Base-by-base conservation (phyloP, 2,888 invertebrate species). In the Mallateleia sp. region DNA sequence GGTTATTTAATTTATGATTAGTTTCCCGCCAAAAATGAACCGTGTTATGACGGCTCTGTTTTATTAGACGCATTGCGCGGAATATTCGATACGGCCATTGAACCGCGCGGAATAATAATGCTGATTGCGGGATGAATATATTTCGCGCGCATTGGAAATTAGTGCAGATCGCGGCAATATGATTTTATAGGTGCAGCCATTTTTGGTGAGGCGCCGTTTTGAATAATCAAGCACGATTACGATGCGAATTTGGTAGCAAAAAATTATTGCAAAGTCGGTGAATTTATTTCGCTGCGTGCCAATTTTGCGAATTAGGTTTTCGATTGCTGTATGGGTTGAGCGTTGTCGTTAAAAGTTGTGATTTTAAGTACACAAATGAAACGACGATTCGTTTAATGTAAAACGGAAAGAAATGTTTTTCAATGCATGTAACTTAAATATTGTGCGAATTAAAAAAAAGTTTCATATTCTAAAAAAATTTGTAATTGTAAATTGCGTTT, bases 41-140 rank as follows among this genome's bases (percentile, higher is more conserved):
- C 45, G 52, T 32, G 69, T 67, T 69, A 82, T 54, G 38, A 60
- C 25, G 24, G 50, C 18, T 47, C 15, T 50, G 75, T 69, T 75
- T 82, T 75, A 82, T 75, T 82, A 62, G 38, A 82, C 32, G 69
- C 75, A 66, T 54, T n/a, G 58, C 67, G 52, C 62, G 69, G 75
- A 82, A 82, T 82, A 69, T 82, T 69, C 52, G 82, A 82, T 75
- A 54, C 62, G 62, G 69, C n/a, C 24, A 69, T 82, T 69, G 54
- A 62, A 60, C 75, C 45, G 24, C 82, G 54, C 62, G 62, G 82
- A 82, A 82, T 82, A 82, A 81, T 82, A 82, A 82, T 82, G 82
- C 75, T 82, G 82, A 82, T 82, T 82, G 67, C 60, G 38, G 50
- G 54, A 75, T 52, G 75, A 82, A 82, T 82, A 75, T 69, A 69